Evolutionary conservation across 1,140 invertebrate genomes (phyloP), one percentile per base, ranked within the genome.

Genomic region (Leptinotarsa undecemlineata): DNA sequence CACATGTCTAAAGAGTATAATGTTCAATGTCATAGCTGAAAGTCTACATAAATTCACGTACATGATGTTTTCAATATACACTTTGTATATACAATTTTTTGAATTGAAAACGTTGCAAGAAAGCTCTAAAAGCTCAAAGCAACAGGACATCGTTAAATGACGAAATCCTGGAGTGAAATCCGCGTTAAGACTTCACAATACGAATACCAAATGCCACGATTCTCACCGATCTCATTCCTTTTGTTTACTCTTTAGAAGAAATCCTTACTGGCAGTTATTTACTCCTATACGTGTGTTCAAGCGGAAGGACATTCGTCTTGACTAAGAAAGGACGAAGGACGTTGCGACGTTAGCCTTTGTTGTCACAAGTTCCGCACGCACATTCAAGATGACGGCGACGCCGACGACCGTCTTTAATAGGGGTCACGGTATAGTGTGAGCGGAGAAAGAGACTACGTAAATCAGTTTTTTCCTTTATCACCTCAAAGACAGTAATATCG

Each of bases 181-280:
- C 33, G 8, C 33, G 33, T 11, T 42, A 11, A 42, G 33, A 42
- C n/a, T 57, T 57, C 51, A 57, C 51, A 57, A 57, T 15, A 19
- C 51, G 51, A 57, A 57, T 57, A n/a, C 51, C 51, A 57, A 57
- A 57, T 57, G 51, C 51, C 51, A 19, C 51, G 15, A 57, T 57
- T 57, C 51, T 57, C 51, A 57, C 51, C 51, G 51, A 57, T 57
- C 51, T 57, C 51, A 4, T 57, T 57, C 51, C 51, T 57, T 57
- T 57, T 57, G 51, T 57, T 57, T 57, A 19, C 51, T 57, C 51
- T 57, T 57, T n/a, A 57, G n/a, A 57, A 57, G 51, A 19, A 57
- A 57, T 57, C 51, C 51, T 57, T 57, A 57, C 51, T 57, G 51
- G 51, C 51, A 57, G 17, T 57, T 57, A 57, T 57, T 57, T 57